Percentiles rank a stretch among this genome's conserved stretches.
These are phyloP conservation scores for Pseudomyrmex concolor DNA, from an alignment of 1,140 invertebrate genomes.

Conservation along the genomic window DNA sequence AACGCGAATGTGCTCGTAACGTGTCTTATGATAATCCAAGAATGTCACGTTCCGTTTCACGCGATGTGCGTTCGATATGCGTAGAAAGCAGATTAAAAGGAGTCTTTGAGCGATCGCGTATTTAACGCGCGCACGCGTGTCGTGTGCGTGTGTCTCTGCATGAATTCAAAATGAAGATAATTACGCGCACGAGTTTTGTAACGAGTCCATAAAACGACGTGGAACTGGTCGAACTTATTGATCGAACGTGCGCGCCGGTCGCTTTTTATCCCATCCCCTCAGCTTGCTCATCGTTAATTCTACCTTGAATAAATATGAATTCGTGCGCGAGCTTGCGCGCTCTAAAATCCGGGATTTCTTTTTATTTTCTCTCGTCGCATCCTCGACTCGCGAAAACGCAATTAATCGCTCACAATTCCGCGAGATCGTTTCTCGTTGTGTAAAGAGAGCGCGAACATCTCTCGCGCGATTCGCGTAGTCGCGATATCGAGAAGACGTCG, in stretches of 20 bases:
- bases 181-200: constrained; percentile 70
- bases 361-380: constrained; percentile 41
- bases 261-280: constrained; percentile 63
- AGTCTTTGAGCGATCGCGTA: constrained; percentile 15
- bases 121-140: background rate
- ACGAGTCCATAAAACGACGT: constrained; percentile 77
- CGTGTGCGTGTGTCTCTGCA: constrained; percentile 8
- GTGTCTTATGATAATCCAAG: constrained; percentile 46
- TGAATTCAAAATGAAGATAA: constrained; percentile 72
- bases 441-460: constrained; percentile 16
- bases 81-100: constrained; percentile 68
- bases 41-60: constrained; percentile 39
- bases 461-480: background rate
- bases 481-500: constrained; percentile 13
- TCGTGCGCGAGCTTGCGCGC: constrained; percentile 20
- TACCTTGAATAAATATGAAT: constrained; percentile 65
- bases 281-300: constrained; percentile 63
- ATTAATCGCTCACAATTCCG: constrained; percentile 53
- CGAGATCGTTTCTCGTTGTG: constrained; percentile 38
- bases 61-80: constrained; percentile 37
- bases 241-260: constrained; percentile 60
- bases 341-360: constrained; percentile 32
- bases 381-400: constrained; percentile 38
- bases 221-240: constrained; percentile 75
- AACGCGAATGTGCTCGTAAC: background rate